Base-by-base conservation (phyloP, 1,140 invertebrate genomes). In the Arctopsyche grandis region DNA sequence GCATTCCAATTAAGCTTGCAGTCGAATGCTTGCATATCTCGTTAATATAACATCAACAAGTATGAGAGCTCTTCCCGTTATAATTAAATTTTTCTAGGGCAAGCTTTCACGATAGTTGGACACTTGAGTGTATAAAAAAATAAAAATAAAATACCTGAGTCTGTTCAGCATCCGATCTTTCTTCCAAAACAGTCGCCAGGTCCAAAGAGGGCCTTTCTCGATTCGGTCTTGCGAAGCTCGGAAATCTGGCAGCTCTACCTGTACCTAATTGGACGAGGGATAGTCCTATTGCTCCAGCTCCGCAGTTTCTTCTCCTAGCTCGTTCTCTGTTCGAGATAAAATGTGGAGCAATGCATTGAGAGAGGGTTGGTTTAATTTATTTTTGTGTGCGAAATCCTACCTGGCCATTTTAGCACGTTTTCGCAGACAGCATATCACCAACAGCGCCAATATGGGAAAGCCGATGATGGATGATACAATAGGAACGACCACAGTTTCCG, bases 391-490 rank as follows among this genome's bases (percentile, higher is more conserved):
- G n/a, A 19, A 21, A 16, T 12, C 38, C 38, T 38, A 86, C 88
- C 87, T 89, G 0, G 94, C 94, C 81, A 96, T 85, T 86, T 96
- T 96, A 0, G 95, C 95, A 83, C 95, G 88, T 84, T 94, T 90
- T 58, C 94, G 87, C 48, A 97, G 87, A 85, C 94, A 96, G 85
- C 95, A 97, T 85, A 97, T 97, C 69, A 96, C 92, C 78, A 96
- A 90, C 44, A 96, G 88, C 0, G 94, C 95, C 83, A 96, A 85
- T 19, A 96, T 87, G 16, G 95, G 95, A 84, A 97, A 97, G 60
- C 94, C 95, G 82, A 97, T 91, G 84, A 97, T 96, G 85, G 94
- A 96, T 10, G 95, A 96, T 10, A 97, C 92, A 80, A 97, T 97
- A 9, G 95, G 95, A 44, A 97, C 92, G 10, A 96, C 94, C 81